phyloP scores from a whole-genome alignment of 92 coral and sea anemone genomes.

The Micromussa lordhowensis region DNA sequence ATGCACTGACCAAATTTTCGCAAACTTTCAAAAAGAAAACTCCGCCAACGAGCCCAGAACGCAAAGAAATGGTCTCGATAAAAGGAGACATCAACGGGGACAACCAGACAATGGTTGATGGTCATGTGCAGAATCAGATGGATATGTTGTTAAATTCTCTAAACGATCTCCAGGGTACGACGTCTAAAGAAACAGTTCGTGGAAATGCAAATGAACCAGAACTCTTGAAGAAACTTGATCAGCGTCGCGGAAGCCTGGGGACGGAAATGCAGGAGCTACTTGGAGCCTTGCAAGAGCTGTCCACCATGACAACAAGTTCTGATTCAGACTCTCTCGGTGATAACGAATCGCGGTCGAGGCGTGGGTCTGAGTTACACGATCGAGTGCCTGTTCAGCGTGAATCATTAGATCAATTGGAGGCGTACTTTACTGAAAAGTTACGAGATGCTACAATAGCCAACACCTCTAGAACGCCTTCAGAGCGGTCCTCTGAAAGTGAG shows the following conservation, averaged over 20 bases:
- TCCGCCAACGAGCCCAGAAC: conserved; percentile 28
- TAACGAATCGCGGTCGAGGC: conserved; percentile 44
- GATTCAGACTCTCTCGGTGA: conserved; percentile 50
- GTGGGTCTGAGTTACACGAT: conserved; percentile 32
- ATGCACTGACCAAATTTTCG: conserved; percentile 32
- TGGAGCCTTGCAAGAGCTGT: conserved; percentile 59
- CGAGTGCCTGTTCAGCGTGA: conserved; percentile 49
- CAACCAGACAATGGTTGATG: conserved; percentile 8
- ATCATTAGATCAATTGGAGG: conserved; percentile 80
- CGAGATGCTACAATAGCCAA: conserved; percentile 59
- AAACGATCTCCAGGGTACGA: conserved; percentile 56
- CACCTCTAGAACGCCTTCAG: conserved; percentile 46
- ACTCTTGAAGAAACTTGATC: conserved; percentile 33
- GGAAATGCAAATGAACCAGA: conserved; percentile 45
- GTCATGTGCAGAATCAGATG: conserved; percentile 51
- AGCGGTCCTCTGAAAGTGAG: conserved; percentile 59
- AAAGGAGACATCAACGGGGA: background rate
- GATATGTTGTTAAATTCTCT: conserved; percentile 64
- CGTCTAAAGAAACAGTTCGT: conserved; percentile 25
- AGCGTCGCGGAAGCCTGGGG: conserved; percentile 67
- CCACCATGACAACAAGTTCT: conserved; percentile 16
- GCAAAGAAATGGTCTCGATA: conserved; percentile 4
- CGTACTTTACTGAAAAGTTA: conserved; percentile 78
- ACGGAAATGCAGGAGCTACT: conserved; percentile 64
- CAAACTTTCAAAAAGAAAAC: conserved; percentile 26